Percentiles rank a stretch among this genome's conserved stretches.
These are phyloP conservation scores for Arnoldichthys spilopterus DNA, from an alignment of 2,797 vertebrate species.

Conservation along the genomic window DNA sequence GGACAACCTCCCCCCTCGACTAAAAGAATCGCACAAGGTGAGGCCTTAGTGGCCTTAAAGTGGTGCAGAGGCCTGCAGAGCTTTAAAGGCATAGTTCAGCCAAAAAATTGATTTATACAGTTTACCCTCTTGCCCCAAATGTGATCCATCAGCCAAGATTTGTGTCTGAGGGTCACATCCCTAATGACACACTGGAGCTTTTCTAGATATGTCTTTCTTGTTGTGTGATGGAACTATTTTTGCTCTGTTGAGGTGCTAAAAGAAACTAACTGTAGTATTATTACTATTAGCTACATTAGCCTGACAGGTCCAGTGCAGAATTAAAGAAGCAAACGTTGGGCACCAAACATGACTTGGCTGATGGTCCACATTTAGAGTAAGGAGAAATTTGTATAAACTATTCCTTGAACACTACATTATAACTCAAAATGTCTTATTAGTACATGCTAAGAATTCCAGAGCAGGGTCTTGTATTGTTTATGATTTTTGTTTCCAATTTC, in stretches of 20 bases:
- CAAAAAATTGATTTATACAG: not conserved
- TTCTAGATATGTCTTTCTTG: not conserved
- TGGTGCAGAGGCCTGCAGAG: not conserved
- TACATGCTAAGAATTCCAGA: too few relatives aligned
- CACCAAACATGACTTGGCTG: too few relatives aligned
- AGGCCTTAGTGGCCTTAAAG: not conserved
- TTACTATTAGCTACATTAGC: too few relatives aligned
- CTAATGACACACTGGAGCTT: not conserved
- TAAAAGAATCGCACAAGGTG: conserved; percentile 97
- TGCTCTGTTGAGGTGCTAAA: too few relatives aligned
- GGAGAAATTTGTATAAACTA: too few relatives aligned
- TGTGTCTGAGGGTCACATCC: not conserved
- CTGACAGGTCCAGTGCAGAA: not conserved
- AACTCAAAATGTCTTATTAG: too few relatives aligned
- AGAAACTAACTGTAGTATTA: too few relatives aligned
- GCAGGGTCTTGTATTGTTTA: too few relatives aligned
- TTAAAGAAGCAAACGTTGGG: too few relatives aligned
- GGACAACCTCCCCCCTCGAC: conserved; percentile 93
- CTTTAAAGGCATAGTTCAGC: not conserved
- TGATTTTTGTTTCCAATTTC: not conserved
- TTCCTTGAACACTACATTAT: too few relatives aligned
- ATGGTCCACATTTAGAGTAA: too few relatives aligned
- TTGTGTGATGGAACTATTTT: too few relatives aligned
- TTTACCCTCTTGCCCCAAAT: not conserved
- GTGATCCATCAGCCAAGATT: not conserved